phyloP scores from a whole-genome alignment of 2,113 vertebrate genomes.

The Menura novaehollandiae region DNA sequence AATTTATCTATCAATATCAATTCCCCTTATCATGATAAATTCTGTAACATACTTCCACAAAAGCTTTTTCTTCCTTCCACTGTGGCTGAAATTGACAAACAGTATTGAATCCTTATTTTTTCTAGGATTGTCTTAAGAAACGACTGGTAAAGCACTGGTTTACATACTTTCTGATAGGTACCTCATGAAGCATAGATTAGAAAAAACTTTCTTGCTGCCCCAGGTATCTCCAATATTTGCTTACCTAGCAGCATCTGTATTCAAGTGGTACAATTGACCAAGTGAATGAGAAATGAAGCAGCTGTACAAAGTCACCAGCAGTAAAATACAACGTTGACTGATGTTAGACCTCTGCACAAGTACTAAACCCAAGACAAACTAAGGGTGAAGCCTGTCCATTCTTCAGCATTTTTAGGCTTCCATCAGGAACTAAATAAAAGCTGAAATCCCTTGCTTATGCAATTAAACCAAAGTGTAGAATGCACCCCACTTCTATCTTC shows the following conservation, averaged over 20 bases:
- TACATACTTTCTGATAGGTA: neutral
- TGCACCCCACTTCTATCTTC: neutral
- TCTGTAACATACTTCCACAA: neutral
- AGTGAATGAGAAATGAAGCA: neutral
- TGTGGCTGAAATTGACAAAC: neutral
- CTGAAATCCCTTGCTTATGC: neutral
- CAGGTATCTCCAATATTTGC: neutral
- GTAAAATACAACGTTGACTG: fast-evolving
- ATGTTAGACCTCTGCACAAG: neutral
- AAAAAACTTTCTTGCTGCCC: neutral
- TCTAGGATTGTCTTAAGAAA: neutral
- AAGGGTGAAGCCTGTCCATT: neutral
- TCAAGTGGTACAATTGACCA: neutral
- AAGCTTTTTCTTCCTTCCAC: neutral
- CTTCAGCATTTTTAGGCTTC: neutral
- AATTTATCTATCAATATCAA: neutral
- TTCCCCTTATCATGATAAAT: neutral
- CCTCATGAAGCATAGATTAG: too few species aligned
- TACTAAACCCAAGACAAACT: neutral
- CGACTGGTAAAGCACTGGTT: neutral
- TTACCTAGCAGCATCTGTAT: neutral
- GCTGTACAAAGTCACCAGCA: neutral
- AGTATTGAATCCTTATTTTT: neutral
- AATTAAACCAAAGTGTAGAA: neutral
- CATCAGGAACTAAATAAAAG: neutral